Percentiles rank a stretch among this genome's conserved stretches.
These are phyloP conservation scores for Diadegma fenestrale DNA, from an alignment of 2,888 invertebrate species.

Conservation along the genomic window DNA sequence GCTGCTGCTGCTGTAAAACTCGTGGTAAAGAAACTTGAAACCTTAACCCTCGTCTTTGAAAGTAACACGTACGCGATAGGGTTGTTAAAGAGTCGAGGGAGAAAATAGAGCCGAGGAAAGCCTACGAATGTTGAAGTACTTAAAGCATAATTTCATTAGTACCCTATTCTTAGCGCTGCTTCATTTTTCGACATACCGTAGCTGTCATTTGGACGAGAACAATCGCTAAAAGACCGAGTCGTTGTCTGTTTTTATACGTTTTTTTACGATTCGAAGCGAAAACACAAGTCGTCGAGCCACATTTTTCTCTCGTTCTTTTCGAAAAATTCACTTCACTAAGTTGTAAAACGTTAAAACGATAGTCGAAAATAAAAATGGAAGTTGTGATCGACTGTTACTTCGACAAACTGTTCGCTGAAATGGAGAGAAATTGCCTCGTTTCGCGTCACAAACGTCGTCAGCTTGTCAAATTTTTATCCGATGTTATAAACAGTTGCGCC, in stretches of 20 bases:
- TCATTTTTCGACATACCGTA: slow-evolving; percentile 60
- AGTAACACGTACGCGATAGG: not conserved
- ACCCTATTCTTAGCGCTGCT: slow-evolving; percentile 24
- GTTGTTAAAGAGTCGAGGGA: slow-evolving; percentile 40
- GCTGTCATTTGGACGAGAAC: slow-evolving; percentile 71
- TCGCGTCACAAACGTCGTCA: slow-evolving; percentile 90
- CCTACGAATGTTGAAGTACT: slow-evolving; percentile 72
- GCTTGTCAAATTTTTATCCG: slow-evolving; percentile 91
- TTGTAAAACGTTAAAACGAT: not conserved
- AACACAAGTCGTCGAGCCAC: slow-evolving; percentile 29
- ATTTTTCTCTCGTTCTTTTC: not conserved
- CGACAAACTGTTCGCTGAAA: slow-evolving; percentile 90
- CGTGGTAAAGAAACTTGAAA: slow-evolving; percentile 12
- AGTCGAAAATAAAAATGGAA: slow-evolving; percentile 87
- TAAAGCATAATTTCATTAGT: slow-evolving; percentile 80
- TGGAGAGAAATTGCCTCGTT: slow-evolving; percentile 91
- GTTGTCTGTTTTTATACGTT: slow-evolving; percentile 24
- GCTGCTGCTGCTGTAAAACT: not conserved
- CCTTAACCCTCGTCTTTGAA: slow-evolving; percentile 32
- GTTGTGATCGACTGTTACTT: slow-evolving; percentile 92
- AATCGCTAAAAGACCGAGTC: slow-evolving; percentile 60
- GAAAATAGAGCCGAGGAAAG: slow-evolving; percentile 74
- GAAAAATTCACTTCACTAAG: not conserved
- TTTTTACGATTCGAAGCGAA: not conserved
- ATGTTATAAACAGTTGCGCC: slow-evolving; percentile 91